phyloP scores from a whole-genome alignment of 1,140 invertebrate species.

The Daktulosphaira vitifoliae region DNA sequence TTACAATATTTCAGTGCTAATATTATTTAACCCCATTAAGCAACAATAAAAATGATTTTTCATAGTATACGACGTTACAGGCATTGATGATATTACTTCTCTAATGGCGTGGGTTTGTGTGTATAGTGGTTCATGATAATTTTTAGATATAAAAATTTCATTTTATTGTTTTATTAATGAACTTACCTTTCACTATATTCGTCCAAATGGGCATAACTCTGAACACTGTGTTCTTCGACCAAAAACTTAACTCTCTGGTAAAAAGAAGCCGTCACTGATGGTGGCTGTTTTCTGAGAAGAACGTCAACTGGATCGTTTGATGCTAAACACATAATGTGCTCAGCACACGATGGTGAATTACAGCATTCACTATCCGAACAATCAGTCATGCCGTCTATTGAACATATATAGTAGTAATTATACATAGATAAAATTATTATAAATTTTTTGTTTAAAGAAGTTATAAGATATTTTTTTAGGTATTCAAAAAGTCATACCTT shows the following conservation, averaged over 20 bases:
- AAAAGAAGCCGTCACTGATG: conserved; percentile 91
- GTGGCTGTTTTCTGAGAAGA: conserved; percentile 86
- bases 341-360: conserved; percentile 67
- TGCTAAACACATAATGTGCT: conserved; percentile 86
- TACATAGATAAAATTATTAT: neutral
- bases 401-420: no score
- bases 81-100: no score
- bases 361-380: conserved; percentile 97
- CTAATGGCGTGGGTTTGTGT: no score
- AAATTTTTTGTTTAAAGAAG: neutral
- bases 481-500: conserved; percentile 63
- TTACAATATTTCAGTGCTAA: no score
- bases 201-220: conserved; percentile 93
- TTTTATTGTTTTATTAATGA: no score
- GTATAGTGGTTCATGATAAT: no score
- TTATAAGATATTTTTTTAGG: neutral
- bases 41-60: no score
- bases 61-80: no score
- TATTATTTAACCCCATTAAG: no score
- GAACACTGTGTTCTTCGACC: conserved; percentile 95
- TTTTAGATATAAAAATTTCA: no score
- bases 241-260: conserved; percentile 97
- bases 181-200: conserved; percentile 97
- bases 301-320: conserved; percentile 94
- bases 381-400: conserved; percentile 97